Evolutionary conservation across 2,113 vertebrate genomes (phyloP).

Genomic region (Indicator maculatus): DNA sequence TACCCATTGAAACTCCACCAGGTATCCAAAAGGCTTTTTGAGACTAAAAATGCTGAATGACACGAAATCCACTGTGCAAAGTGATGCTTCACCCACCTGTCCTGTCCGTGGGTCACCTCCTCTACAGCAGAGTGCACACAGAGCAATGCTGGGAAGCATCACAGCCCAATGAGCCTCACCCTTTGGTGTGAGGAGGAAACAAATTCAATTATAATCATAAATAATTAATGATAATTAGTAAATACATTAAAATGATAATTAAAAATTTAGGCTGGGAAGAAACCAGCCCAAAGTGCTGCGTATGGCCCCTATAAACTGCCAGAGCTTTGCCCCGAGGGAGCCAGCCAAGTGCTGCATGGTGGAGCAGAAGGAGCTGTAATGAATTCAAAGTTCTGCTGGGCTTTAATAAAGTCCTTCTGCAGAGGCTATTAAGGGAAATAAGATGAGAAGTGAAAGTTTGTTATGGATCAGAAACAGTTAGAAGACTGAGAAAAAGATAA

Average conservation of each 20-base stretch:
- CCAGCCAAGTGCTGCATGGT: not conserved
- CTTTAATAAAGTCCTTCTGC: conserved; percentile 38
- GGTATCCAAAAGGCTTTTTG: not conserved
- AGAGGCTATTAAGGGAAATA: not conserved
- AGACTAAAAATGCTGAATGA: not conserved
- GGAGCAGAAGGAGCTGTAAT: not conserved
- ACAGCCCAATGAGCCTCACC: not conserved
- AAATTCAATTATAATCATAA: not conserved
- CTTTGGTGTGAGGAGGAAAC: not conserved
- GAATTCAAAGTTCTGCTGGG: not conserved
- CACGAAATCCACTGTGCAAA: not conserved
- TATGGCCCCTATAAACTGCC: not conserved
- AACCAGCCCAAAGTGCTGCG: not conserved
- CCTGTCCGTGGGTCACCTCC: not conserved
- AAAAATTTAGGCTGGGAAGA: not conserved
- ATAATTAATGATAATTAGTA: not conserved
- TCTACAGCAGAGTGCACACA: not conserved
- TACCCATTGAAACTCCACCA: rapidly evolving
- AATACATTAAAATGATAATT: not conserved
- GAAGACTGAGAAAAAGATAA: not conserved
- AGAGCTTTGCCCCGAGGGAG: not conserved
- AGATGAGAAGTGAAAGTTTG: not conserved
- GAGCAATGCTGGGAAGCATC: not conserved
- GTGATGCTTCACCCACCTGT: rapidly evolving
- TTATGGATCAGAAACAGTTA: not conserved